Evolutionary conservation across 2,113 vertebrate genomes (phyloP).

Genomic region (Aphyosemion australe): DNA sequence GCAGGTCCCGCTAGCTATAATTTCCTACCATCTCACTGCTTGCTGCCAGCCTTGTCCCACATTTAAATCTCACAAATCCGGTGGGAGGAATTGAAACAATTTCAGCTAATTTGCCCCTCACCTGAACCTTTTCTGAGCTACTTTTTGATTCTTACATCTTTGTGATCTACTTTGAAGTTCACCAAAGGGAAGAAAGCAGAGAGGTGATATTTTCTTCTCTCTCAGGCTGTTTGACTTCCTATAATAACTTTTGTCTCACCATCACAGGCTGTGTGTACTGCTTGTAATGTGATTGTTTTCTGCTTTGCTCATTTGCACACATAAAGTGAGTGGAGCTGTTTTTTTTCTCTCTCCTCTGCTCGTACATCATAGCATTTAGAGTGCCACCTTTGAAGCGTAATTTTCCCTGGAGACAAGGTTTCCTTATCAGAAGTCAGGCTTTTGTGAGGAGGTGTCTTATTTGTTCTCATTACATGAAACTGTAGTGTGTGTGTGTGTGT

Average conservation of each 20-base stretch:
- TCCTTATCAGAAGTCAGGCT: slow-evolving; percentile 31
- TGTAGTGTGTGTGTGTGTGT: not conserved
- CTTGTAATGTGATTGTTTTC: slow-evolving; percentile 42
- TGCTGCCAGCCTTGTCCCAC: slow-evolving; percentile 59
- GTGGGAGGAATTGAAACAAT: slow-evolving; percentile 63
- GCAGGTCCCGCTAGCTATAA: slow-evolving; percentile 51
- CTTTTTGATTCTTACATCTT: slow-evolving; percentile 51
- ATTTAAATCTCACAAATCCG: slow-evolving; percentile 59
- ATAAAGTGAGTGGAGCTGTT: slow-evolving; percentile 30
- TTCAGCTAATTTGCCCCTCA: slow-evolving; percentile 64
- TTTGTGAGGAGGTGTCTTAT: slow-evolving; percentile 15
- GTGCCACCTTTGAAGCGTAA: slow-evolving; percentile 24
- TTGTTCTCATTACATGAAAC: slow-evolving; percentile 6
- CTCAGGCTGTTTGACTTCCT: slow-evolving; percentile 56
- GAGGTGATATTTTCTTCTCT: slow-evolving; percentile 46
- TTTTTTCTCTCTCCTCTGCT: slow-evolving; percentile 7
- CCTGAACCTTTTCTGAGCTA: slow-evolving; percentile 55
- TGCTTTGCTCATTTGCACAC: slow-evolving; percentile 46
- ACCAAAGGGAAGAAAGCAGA: slow-evolving; percentile 37
- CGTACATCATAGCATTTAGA: slow-evolving; percentile 3
- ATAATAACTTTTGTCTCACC: slow-evolving; percentile 53
- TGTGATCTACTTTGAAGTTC: slow-evolving; percentile 63
- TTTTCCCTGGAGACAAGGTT: slow-evolving; percentile 30
- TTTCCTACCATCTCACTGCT: slow-evolving; percentile 34
- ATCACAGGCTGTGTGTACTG: slow-evolving; percentile 15